These are phyloP conservation scores for Theristicus caerulescens DNA, from an alignment of 2,113 vertebrate species.

Conservation along the genomic window DNA sequence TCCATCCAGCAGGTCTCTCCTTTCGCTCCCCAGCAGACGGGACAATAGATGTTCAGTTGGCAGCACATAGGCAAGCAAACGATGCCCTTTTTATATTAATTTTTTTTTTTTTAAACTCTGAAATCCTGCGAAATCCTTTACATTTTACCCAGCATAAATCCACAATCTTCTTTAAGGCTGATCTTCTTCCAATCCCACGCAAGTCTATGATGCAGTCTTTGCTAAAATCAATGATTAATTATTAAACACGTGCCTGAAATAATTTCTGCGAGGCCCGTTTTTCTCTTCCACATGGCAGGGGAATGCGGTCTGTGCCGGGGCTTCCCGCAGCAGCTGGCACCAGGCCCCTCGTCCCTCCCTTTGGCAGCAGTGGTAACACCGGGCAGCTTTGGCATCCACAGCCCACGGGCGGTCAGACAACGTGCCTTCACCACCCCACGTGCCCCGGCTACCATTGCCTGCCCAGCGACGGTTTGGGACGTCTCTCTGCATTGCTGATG, in stretches of 20 bases:
- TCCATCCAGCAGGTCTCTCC: slow-evolving; percentile 15
- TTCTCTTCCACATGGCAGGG: neutral
- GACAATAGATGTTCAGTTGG: slow-evolving; percentile 34
- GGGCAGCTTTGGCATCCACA: neutral
- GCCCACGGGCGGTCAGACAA: neutral
- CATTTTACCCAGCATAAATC: slow-evolving; percentile 51
- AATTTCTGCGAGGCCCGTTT: neutral
- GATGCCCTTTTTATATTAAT: neutral
- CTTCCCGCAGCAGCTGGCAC: neutral
- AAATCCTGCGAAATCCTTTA: slow-evolving; percentile 64
- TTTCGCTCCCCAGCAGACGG: slow-evolving; percentile 22
- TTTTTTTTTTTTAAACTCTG: neutral
- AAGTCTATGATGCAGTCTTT: slow-evolving; percentile 20
- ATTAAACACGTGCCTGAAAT: slow-evolving; percentile 36
- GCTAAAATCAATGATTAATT: slow-evolving; percentile 46
- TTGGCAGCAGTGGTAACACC: neutral
- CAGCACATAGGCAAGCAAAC: neutral
- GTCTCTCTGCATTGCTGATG: neutral
- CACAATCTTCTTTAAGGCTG: slow-evolving; percentile 64
- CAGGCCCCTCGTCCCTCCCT: neutral
- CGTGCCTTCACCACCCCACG: accelerated
- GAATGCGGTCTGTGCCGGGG: neutral
- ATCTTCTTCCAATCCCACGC: slow-evolving; percentile 56
- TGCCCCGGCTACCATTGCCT: neutral
- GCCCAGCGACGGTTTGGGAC: neutral